phyloP scores from a whole-genome alignment of 1,140 invertebrate genomes.

The Papilio glaucus region DNA sequence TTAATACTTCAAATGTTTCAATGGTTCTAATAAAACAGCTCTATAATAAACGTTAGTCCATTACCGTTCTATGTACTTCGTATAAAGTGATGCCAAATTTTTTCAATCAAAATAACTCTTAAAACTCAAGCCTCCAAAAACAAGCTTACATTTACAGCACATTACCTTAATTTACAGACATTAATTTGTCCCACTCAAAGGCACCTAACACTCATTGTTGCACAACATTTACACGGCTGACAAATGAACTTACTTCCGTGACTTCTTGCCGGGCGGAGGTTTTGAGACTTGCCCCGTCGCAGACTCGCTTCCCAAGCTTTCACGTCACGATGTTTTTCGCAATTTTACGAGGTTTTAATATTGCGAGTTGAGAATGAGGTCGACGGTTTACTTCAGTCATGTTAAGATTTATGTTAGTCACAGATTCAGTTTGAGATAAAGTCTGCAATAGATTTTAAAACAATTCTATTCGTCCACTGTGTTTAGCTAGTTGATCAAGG shows the following conservation, averaged over 20 bases:
- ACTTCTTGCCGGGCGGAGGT: background rate
- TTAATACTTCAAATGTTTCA: too few relatives aligned
- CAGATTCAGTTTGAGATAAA: background rate
- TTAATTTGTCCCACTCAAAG: slow-evolving; percentile 9
- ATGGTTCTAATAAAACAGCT: too few relatives aligned
- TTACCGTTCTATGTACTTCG: too few relatives aligned
- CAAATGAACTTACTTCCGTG: slow-evolving; percentile 16
- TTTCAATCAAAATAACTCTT: too few relatives aligned
- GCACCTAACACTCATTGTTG: background rate
- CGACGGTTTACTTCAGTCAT: background rate
- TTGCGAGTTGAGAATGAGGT: slow-evolving; percentile 10
- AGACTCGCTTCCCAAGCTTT: slow-evolving; percentile 2
- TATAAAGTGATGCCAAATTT: too few relatives aligned
- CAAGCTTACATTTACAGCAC: background rate
- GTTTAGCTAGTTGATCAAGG: too few relatives aligned
- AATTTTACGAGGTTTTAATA: slow-evolving; percentile 22
- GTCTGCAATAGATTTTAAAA: background rate
- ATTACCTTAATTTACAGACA: background rate
- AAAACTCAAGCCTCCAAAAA: background rate
- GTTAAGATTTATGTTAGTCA: slow-evolving; percentile 2
- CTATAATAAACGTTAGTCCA: too few relatives aligned
- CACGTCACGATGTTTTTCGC: slow-evolving; percentile 18
- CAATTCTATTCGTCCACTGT: too few relatives aligned
- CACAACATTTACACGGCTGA: background rate
- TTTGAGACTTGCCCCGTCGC: background rate